Evolutionary conservation across 1,140 invertebrate species (phyloP).

Genomic region (Plodia interpunctella): DNA sequence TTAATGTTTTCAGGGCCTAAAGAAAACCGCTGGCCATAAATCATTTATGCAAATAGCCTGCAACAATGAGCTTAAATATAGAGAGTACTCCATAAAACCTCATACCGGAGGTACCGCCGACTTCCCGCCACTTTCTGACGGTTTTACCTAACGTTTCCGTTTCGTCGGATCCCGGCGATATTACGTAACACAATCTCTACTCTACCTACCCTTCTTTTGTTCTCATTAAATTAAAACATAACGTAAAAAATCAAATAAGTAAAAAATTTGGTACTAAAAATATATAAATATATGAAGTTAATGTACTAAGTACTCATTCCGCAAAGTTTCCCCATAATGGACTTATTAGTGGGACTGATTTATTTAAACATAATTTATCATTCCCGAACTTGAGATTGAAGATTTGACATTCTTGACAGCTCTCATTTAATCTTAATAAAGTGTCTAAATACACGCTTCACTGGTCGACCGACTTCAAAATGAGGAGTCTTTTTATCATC

Average conservation of each 20-base stretch:
- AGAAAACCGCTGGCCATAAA: constrained; percentile 35
- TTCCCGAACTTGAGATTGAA: constrained; percentile 33
- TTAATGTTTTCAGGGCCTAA: constrained; percentile 25
- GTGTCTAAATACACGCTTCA: constrained; percentile 33
- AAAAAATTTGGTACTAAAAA: neutral
- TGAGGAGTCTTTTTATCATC: no score
- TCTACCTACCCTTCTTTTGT: neutral
- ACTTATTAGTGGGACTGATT: constrained; percentile 34
- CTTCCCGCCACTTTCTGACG: constrained; percentile 39
- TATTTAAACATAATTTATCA: constrained; percentile 42
- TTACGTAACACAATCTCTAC: neutral
- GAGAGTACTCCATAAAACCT: constrained; percentile 34
- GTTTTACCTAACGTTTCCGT: constrained; percentile 39
- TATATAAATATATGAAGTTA: neutral
- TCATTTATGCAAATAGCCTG: constrained; percentile 49
- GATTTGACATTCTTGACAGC: constrained; percentile 39
- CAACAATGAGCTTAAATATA: constrained; percentile 45
- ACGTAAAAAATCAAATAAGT: neutral
- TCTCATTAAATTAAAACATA: neutral
- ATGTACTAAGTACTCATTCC: neutral
- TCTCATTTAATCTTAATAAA: constrained; percentile 39
- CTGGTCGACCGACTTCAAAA: no score
- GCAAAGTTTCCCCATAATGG: constrained; percentile 25
- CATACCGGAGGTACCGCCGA: constrained; percentile 24
- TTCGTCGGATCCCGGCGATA: constrained; percentile 8